Evolutionary conservation across 1,140 invertebrate genomes (phyloP).

Genomic region (Drosophila teissieri): DNA sequence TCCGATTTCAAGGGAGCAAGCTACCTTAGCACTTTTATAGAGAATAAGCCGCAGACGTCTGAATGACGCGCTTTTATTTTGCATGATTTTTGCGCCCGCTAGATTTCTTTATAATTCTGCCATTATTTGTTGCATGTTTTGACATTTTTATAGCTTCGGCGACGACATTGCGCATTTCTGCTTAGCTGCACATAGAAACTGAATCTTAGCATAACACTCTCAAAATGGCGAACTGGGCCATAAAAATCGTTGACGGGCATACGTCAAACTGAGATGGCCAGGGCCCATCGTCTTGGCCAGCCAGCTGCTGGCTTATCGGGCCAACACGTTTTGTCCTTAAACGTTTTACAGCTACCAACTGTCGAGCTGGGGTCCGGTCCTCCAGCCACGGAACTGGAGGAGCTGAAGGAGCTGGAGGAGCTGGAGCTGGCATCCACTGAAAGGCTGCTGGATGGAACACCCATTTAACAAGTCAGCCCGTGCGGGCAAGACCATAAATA

Average conservation of each 20-base stretch:
- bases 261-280: slow-evolving; percentile 72
- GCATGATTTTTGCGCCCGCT: slow-evolving; percentile 26
- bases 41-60: neutral
- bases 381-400: neutral
- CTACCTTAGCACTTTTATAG: neutral
- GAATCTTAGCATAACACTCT: slow-evolving; percentile 6
- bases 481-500: slow-evolving; percentile 78
- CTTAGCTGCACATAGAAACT: slow-evolving; percentile 58
- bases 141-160: slow-evolving; percentile 76
- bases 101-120: slow-evolving; percentile 70
- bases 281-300: slow-evolving; percentile 13
- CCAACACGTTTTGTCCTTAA: slow-evolving; percentile 80
- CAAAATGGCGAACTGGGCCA: slow-evolving; percentile 56
- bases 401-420: neutral
- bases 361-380: slow-evolving; percentile 8
- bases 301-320: slow-evolving; percentile 28
- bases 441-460: slow-evolving; percentile 67
- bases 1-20: neutral
- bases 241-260: slow-evolving; percentile 54
- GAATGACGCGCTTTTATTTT: slow-evolving; percentile 2
- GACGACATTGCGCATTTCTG: slow-evolving; percentile 64
- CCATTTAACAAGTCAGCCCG: slow-evolving; percentile 82
- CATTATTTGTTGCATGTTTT: slow-evolving; percentile 64
- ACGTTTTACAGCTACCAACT: slow-evolving; percentile 78
- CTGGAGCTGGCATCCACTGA: slow-evolving; percentile 18